Base-by-base conservation (phyloP, 2,888 invertebrate species). In the Trypoxylon attenuatum region DNA sequence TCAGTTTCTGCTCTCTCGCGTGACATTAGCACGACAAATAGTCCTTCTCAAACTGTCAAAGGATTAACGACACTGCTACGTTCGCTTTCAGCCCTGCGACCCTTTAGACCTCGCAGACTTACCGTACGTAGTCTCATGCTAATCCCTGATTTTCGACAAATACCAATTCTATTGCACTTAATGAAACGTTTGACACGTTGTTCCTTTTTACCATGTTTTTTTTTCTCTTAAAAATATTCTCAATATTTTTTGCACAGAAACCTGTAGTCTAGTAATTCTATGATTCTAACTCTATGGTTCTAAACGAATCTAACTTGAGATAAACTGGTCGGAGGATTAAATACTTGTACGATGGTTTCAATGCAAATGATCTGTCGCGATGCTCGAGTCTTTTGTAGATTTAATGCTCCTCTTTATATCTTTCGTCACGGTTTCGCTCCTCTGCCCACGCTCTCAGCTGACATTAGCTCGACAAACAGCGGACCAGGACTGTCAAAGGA, bases 21-120 rank as follows among this genome's bases (percentile, higher is more conserved):
- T 66, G 69, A 75, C 78, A 77, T 77, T 76, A 77, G 71, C 71
- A 69, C 74, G 71, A 75, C 81, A 79, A 80, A 80, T 78, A 75
- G 71, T 69, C 75, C 59, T 69, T 63, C 71, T 59, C 55, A 57
- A 62, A 62, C 68, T 63, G 70, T 74, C 74, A 71, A 73, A 79
- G 74, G 79, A 80, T 81, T 78, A 76, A 64, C 68, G 65, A 63
- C 47, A 60, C 45, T 47, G 59, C 62, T 43, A 60, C 63, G 55
- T 73, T 58, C 53, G 63, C 43, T 39, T 45, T 57, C 45, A 15
- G 61, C 58, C 25, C 43, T 46, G 29, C 29, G 43, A 57, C 21
- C 49, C 29, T 23, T n/a, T 10, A n/a, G n/a, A 8, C 33, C 23
- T 56, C 25, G n/a, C n/a, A n/a, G n/a, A n/a, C n/a, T n/a, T n/a